Percentiles rank a stretch among this genome's conserved stretches.
phyloP scores from a whole-genome alignment of 2,888 invertebrate species.

The Drosophila eohydei region DNA sequence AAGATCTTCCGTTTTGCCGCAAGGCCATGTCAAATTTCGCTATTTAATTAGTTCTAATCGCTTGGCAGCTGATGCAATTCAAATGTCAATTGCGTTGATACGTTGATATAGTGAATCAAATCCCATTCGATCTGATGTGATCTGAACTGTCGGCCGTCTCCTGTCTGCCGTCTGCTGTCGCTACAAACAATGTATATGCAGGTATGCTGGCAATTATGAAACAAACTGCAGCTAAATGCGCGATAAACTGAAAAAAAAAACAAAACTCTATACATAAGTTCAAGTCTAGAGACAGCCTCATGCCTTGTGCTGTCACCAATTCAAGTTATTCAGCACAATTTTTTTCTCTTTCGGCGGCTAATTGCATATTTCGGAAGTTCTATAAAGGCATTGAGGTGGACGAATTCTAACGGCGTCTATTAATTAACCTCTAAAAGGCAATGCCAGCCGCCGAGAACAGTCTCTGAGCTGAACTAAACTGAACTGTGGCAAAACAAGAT shows the following conservation, averaged over 20 bases:
- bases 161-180: constrained; percentile 15
- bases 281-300: constrained; percentile 40
- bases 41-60: constrained; percentile 41
- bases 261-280: constrained; percentile 48
- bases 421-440: constrained; percentile 57
- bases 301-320: constrained; percentile 46
- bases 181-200: constrained; percentile 27
- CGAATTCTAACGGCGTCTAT: constrained; percentile 51
- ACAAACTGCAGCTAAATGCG: constrained; percentile 7
- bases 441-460: constrained; percentile 9
- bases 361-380: constrained; percentile 72
- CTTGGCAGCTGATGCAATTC: constrained; percentile 67
- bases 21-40: constrained; percentile 42
- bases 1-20: constrained; percentile 16
- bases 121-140: constrained; percentile 4
- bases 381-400: constrained; percentile 42
- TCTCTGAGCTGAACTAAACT: constrained; percentile 8
- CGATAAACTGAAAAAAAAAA: not conserved
- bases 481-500: not conserved
- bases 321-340: constrained; percentile 45
- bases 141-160: not conserved
- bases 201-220: constrained; percentile 46
- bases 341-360: constrained; percentile 34
- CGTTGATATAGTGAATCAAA: constrained; percentile 29
- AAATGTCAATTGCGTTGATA: constrained; percentile 66